A percentile compares a stretch with the other conserved stretches of the same genome.
Evolutionary conservation across 2,113 vertebrate species (phyloP).

Genomic region (Salvator merianae): DNA sequence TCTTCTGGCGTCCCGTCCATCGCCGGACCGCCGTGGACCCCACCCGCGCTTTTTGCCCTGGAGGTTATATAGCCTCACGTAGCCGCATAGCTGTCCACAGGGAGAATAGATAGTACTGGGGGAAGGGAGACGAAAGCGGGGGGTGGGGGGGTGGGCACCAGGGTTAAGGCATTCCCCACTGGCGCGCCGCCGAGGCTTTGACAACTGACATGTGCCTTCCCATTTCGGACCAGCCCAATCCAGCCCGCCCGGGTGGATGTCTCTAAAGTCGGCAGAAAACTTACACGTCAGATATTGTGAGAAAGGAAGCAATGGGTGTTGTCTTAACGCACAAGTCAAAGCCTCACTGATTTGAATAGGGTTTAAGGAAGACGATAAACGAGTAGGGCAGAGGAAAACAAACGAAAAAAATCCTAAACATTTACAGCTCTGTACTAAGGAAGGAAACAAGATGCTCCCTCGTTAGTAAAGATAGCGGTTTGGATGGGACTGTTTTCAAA

Average conservation of each 20-base stretch:
- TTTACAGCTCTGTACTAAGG: too few species aligned
- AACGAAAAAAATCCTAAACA: neutral
- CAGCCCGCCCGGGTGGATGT: neutral
- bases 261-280: neutral
- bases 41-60: neutral
- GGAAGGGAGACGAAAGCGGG: neutral
- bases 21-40: neutral
- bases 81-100: too few species aligned
- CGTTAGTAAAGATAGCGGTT: neutral
- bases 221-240: neutral
- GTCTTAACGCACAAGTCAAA: neutral
- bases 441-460: neutral
- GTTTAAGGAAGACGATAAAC: too few species aligned
- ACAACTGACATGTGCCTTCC: neutral
- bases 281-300: neutral
- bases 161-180: neutral
- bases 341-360: too few species aligned
- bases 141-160: neutral
- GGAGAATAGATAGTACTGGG: neutral
- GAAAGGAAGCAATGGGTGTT: neutral
- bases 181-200: neutral
- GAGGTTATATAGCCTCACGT: neutral
- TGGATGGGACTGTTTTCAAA: neutral
- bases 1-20: rapidly evolving
- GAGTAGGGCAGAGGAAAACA: neutral